phyloP scores from a whole-genome alignment of 2,113 vertebrate species.

The Chrysochloris asiatica region DNA sequence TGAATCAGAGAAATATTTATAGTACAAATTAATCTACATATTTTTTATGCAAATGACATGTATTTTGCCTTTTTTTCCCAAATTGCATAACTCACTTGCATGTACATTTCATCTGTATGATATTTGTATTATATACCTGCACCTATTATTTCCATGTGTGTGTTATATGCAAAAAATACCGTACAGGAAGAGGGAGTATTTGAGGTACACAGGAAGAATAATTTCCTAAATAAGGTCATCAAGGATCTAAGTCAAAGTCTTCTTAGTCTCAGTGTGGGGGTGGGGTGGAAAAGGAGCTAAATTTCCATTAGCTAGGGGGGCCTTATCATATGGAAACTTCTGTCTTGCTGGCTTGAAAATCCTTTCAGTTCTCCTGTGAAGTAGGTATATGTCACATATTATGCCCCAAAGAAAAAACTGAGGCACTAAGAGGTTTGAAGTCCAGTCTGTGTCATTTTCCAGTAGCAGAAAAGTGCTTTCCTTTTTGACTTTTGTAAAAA shows the following conservation, averaged over 20 bases:
- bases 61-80: neutral
- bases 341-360: neutral
- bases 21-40: conserved; percentile 26
- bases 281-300: too few species aligned
- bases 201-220: neutral
- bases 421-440: conserved; percentile 78
- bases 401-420: conserved; percentile 55
- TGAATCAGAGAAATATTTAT: conserved; percentile 47
- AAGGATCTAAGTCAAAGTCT: conserved; percentile 10
- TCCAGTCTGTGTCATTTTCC: conserved; percentile 46
- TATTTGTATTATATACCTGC: neutral
- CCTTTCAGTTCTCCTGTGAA: neutral
- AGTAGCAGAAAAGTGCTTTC: conserved; percentile 68
- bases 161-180: neutral
- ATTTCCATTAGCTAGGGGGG: too few species aligned
- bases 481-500: conserved; percentile 71
- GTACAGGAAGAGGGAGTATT: conserved; percentile 7
- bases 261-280: too few species aligned
- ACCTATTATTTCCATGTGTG: too few species aligned
- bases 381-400: neutral
- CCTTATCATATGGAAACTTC: conserved; percentile 9
- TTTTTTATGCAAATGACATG: neutral
- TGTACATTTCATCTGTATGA: neutral
- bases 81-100: neutral
- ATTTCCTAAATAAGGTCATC: conserved; percentile 23